Evolutionary conservation across 1,140 invertebrate species (phyloP), one percentile per base, ranked within the genome.

Genomic region (Spodoptera frugiperda): DNA sequence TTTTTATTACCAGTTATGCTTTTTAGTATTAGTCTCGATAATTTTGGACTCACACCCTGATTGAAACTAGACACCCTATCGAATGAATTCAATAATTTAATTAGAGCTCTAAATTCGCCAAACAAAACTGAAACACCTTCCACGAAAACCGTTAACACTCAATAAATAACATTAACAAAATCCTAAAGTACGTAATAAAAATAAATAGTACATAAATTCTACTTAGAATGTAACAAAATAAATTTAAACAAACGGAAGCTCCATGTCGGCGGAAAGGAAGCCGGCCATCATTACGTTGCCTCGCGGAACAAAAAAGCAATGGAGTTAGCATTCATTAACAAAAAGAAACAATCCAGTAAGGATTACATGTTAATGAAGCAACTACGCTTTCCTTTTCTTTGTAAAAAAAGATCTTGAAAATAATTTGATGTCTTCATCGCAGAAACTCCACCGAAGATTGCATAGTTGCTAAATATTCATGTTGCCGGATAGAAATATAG

Each of bases 391-490:
- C 17, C 65, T 10, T 21, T 53, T 46, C 21, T 68, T 33, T 25
- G 21, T 39, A 39, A 15, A 51, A 53, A 46, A 46, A 61, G 14
- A 25, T 39, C 25, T 15, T 48, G 19, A 67, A 67, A 67, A 48
- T 67, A 49, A 68, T 68, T 68, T 68, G 21, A 68, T 53, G 53
- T 48, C 65, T 68, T 68, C 65, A 68, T 68, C 48, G 63, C 17
- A n/a, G 25, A 53, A 68, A 68, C 21, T 68, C 53, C 17, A 51
- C 25, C 21, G 21, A 67, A 33, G 65, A 63, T 63, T 63, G 59
- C 59, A 63, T 63, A 44, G 59, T 63, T 63, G 59, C 59, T 51
- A 68, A 68, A 68, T 68, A 68, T 68, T 68, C 65, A 68, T 53
- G 65, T 53, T 9, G 65, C 14, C 49, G 49, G 48, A 68, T 33